Conservation (phyloP, 2,888 invertebrate species). For the Altica lythri region DNA sequence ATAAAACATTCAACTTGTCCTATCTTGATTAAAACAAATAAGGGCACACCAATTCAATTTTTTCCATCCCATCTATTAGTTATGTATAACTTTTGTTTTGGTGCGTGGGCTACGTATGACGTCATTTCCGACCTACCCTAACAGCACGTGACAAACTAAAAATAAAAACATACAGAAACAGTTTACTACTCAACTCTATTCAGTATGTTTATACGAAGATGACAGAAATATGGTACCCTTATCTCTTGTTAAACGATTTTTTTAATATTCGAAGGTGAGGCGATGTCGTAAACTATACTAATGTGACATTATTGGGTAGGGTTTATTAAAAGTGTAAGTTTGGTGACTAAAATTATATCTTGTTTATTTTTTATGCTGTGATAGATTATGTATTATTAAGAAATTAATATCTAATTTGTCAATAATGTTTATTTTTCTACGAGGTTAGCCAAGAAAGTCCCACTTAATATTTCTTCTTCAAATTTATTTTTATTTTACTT, state of each 20-base stretch:
- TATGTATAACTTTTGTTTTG: conserved; percentile 30
- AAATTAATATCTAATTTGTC: no score
- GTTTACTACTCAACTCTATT: conserved; percentile 3
- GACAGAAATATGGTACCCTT: conserved; percentile 31
- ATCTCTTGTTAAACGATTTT: conserved; percentile 29
- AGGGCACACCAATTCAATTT: neutral
- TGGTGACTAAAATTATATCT: no score
- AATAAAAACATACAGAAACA: conserved; percentile 15
- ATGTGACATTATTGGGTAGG: conserved; percentile 20
- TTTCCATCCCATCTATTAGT: neutral
- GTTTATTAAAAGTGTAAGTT: no score
- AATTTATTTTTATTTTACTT: no score
- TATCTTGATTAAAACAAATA: neutral
- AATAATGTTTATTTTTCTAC: no score
- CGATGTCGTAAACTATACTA: conserved; percentile 12
- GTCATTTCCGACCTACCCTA: conserved; percentile 54
- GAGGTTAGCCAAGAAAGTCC: no score
- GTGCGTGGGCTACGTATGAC: conserved; percentile 43
- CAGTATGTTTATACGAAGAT: conserved; percentile 21
- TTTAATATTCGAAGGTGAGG: neutral
- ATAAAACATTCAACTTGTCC: no score
- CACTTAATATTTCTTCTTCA: no score
- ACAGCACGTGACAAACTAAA: conserved; percentile 35
- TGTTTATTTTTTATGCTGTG: no score
- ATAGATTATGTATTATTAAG: no score